Evolutionary conservation across 2,113 vertebrate genomes (phyloP), one percentile per base, ranked within the genome.

Genomic region (Anser cygnoides): DNA sequence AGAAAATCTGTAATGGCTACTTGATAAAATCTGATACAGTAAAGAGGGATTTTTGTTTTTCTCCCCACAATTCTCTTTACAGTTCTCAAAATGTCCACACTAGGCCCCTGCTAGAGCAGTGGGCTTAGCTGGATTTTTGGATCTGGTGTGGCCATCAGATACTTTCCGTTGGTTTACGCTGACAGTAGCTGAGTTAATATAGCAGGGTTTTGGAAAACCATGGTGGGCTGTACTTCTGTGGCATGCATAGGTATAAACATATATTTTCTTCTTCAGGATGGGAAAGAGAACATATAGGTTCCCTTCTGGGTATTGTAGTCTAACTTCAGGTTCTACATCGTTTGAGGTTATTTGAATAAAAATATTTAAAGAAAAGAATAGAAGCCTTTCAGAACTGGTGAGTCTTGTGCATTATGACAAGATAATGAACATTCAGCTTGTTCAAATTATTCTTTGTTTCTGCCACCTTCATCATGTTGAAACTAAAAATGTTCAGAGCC

Each of bases 281-380:
- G 58, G 94, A 96, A 82, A 92, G 86, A 92, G 86, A 93, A 67
- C 71, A 77, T 92, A 79, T 4, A 66, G 62, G 59, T 92, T 96
- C 66, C 65, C 68, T 68, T 93, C 70, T 92, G 92, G 76, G 70
- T 96, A 86, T 95, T 94, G 82, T 95, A 83, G 58, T 67, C 75
- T 92, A 77, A 74, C 91, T 91, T 91, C 81, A 91, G 84, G 72
- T 83, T 97, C 78, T 95, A n/a, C 89, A 82, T 87, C 0, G 0
- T 76, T 86, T 92, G 75, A 90, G 52, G 82, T 92, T 95, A 95
- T 95, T 95, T 95, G 96, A 96, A 91, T 96, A 92, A 95, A 96
- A 96, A 96, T 95, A 96, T 96, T 96, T 96, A 95, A 91, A 91
- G 57, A 70, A 71, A 84, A 81, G 87, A 97, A 95, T 68, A 95